phyloP scores from a whole-genome alignment of 2,888 invertebrate species.

The Dorcus parallelipipedus region DNA sequence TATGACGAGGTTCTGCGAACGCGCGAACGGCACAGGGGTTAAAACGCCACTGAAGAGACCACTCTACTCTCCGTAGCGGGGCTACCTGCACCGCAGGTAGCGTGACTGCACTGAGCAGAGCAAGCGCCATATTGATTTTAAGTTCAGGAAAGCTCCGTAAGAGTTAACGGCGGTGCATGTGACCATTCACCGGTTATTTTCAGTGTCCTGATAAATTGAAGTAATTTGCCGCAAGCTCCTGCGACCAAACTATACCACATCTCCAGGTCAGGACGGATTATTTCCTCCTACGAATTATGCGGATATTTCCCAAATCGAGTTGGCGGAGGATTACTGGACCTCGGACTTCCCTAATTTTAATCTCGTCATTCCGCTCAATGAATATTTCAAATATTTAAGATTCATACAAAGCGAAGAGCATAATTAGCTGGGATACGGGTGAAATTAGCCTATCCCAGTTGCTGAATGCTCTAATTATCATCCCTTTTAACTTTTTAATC shows the following conservation, averaged over 20 bases:
- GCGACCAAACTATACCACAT: too few species aligned
- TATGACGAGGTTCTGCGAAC: conserved; percentile 40
- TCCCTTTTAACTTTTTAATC: conserved; percentile 30
- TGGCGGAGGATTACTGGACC: too few species aligned
- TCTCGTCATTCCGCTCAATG: conserved; percentile 10
- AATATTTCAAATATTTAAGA: not conserved
- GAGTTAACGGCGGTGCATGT: conserved; percentile 28
- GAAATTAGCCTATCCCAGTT: not conserved
- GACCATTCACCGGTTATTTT: conserved; percentile 25
- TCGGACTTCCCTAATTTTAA: too few species aligned
- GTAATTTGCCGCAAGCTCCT: conserved; percentile 21
- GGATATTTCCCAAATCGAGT: too few species aligned
- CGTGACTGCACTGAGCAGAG: conserved; percentile 44
- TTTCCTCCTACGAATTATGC: too few species aligned
- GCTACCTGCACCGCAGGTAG: conserved; percentile 36
- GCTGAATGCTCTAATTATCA: conserved; percentile 23
- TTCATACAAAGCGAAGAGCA: not conserved
- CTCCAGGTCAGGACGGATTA: too few species aligned
- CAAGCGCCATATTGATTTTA: conserved; percentile 52
- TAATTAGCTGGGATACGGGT: not conserved
- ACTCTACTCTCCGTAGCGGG: conserved; percentile 32
- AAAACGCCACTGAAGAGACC: conserved; percentile 45
- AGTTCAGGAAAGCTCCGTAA: conserved; percentile 24
- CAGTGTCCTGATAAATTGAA: conserved; percentile 32
- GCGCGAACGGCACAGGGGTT: conserved; percentile 44